Conservation (phyloP, 2,797 vertebrate genomes). For the Pangasius sanitwongsei region DNA sequence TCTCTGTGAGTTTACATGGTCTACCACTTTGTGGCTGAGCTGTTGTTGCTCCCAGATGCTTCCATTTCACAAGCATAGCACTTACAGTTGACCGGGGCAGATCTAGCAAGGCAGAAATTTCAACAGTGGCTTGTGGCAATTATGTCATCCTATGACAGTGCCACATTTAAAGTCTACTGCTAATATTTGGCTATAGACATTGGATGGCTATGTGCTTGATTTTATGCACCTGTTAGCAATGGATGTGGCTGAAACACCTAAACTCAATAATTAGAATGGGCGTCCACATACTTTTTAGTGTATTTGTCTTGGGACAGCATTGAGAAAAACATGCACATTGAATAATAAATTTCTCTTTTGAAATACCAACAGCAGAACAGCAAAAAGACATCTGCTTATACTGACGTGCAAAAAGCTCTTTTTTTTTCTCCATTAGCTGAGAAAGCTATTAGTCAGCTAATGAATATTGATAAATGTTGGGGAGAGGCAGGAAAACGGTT, state of each 20-base stretch:
- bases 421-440: not conserved
- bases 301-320: not conserved
- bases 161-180: not conserved
- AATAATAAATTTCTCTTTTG: not conserved
- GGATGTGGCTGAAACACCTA: not conserved
- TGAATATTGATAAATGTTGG: slow-evolving; percentile 6
- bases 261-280: no score
- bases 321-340: not conserved
- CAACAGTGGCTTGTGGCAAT: not conserved
- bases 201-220: not conserved
- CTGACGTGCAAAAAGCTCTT: not conserved
- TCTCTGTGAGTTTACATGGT: not conserved
- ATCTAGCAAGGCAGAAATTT: not conserved
- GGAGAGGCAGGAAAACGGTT: not conserved
- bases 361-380: not conserved
- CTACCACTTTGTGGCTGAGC: not conserved
- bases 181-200: not conserved
- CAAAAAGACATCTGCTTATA: not conserved
- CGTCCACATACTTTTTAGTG: not conserved
- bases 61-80: not conserved
- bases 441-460: slow-evolving; percentile 10
- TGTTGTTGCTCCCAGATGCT: not conserved
- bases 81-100: not conserved
- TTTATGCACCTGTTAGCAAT: not conserved
- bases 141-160: not conserved